Conservation (phyloP, 2,888 invertebrate genomes). For the Hyalella azteca region DNA sequence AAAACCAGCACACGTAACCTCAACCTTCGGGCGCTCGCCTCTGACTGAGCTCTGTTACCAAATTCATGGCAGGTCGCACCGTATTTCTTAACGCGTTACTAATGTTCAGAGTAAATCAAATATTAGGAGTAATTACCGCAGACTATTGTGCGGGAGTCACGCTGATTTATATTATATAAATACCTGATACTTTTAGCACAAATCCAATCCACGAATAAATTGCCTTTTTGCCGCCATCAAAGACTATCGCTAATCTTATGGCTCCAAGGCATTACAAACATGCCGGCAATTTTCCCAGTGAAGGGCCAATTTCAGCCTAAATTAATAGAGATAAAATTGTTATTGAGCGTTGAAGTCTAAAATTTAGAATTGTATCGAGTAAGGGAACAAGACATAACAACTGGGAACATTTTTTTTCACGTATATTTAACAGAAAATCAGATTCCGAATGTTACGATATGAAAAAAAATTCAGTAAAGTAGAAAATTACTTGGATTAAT, state of each 20-base stretch:
- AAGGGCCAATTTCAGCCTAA: no score
- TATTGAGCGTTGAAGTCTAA: no score
- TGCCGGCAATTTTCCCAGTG: neutral
- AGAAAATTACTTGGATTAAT: no score
- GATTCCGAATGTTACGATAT: neutral
- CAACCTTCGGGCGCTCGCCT: neutral
- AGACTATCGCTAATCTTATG: neutral
- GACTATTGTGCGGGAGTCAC: neutral
- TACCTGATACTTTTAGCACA: neutral
- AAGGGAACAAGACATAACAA: neutral
- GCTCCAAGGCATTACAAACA: neutral
- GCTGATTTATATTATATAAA: neutral
- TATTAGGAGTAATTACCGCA: neutral
- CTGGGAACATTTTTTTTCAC: neutral
- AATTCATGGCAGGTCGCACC: no score
- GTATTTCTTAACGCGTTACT: no score
- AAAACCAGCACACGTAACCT: neutral
- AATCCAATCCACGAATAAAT: constrained; percentile 11
- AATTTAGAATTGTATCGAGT: neutral
- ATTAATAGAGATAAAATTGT: no score
- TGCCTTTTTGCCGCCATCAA: neutral
- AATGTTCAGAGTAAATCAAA: neutral
- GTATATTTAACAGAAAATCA: neutral
- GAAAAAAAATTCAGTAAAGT: no score
- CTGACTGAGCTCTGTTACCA: neutral